Conservation (phyloP, 1,140 invertebrate species). For the Pseudachorutes palmiensis region DNA sequence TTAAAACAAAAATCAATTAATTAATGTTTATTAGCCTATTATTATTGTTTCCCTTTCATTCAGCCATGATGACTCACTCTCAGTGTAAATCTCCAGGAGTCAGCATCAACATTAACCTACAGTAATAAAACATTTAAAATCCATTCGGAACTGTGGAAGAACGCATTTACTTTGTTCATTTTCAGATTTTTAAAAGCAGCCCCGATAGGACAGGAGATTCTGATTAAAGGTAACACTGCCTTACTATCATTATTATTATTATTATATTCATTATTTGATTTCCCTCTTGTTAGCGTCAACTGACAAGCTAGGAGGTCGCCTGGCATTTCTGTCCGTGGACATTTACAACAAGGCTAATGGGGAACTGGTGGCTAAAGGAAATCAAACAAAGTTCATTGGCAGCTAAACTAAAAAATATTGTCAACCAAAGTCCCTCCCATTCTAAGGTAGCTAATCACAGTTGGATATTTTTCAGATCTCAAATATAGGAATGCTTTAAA, state of each 20-base stretch:
- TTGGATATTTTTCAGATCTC: too few relatives aligned
- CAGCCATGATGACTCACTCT: constrained; percentile 10
- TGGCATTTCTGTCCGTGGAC: constrained; percentile 73
- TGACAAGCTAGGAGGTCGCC: constrained; percentile 61
- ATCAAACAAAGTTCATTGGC: constrained; percentile 70
- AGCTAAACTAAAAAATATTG: too few relatives aligned
- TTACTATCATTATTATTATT: background rate
- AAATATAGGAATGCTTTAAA: too few relatives aligned
- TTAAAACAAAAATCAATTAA: background rate
- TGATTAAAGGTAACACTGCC: constrained; percentile 51
- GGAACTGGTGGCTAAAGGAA: constrained; percentile 62
- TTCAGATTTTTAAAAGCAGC: constrained; percentile 54
- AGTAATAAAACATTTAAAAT: background rate
- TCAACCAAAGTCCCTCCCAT: too few relatives aligned
- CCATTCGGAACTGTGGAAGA: too few relatives aligned
- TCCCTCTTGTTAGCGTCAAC: constrained; percentile 51
- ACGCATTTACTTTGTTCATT: background rate
- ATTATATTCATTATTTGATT: background rate
- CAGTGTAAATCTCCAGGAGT: background rate
- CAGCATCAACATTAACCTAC: constrained; percentile 13
- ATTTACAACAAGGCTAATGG: constrained; percentile 63
- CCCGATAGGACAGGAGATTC: constrained; percentile 63
- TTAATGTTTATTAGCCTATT: background rate
- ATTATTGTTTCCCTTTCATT: background rate
- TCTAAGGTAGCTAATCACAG: too few relatives aligned